These are phyloP conservation scores for Clepsis dumicolana DNA, from an alignment of 2,888 invertebrate species.

Conservation along the genomic window DNA sequence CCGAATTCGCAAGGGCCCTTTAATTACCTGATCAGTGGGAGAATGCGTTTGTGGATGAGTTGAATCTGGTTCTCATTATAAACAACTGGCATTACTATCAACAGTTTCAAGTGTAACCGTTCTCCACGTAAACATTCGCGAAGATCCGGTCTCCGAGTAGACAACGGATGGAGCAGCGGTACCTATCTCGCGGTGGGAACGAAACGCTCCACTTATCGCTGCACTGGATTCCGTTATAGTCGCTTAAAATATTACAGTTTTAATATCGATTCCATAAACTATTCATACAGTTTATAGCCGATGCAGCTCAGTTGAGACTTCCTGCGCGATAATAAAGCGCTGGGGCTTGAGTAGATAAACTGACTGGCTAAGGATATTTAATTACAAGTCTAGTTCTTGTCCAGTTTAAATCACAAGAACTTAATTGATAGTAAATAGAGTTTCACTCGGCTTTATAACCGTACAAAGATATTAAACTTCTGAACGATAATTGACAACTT, in stretches of 20 bases:
- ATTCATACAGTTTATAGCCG: constrained; percentile 19
- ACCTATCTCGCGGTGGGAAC: constrained; percentile 77
- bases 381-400: constrained; percentile 22
- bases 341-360: constrained; percentile 9
- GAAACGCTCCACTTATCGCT: constrained; percentile 75
- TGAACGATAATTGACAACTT: constrained; percentile 20
- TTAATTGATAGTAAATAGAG: constrained; percentile 37
- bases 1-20: constrained; percentile 16
- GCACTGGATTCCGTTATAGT: constrained; percentile 55
- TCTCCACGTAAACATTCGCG: constrained; percentile 58
- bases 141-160: constrained; percentile 67
- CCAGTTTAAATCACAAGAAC: neutral
- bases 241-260: constrained; percentile 26
- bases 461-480: constrained; percentile 12
- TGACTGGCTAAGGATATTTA: constrained; percentile 3
- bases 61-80: neutral
- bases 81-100: neutral
- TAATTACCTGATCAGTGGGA: constrained; percentile 45
- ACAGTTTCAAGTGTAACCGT: neutral
- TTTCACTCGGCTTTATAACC: constrained; percentile 23
- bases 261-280: constrained; percentile 24
- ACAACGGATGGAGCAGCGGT: constrained; percentile 62
- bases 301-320: constrained; percentile 24
- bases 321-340: constrained; percentile 21
- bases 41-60: neutral